Base-by-base conservation (phyloP, 2,888 invertebrate species). In the Drosophila maculinotata region DNA sequence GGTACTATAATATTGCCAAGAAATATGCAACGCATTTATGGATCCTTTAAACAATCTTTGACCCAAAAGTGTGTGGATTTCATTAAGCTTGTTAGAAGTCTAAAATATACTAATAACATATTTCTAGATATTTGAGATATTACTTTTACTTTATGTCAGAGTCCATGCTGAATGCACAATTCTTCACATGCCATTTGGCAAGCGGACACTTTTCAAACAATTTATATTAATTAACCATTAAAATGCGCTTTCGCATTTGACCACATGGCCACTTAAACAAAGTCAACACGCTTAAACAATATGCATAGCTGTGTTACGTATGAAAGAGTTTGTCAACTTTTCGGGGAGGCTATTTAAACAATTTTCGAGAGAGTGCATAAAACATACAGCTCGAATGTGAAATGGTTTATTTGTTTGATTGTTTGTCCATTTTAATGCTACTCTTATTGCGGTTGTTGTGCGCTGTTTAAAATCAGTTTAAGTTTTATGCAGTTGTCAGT, bases 401-500 rank as follows among this genome's bases (percentile, higher is more conserved):
- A 58, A 38, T 57, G 47, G 20, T 44, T 44, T 52, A 44, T 60
- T 72, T 71, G 56, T 36, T 67, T 54, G 56, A 28, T 42, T 64
- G 58, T 69, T 67, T 82, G 69, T 62, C 63, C 67, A 65, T 75
- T 70, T 78, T 45, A 79, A 82, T 81, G 66, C 75, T 41, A 69
- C 57, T 60, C 59, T 60, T 52, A 58, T 69, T 81, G 74, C 69
- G 85, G 82, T 65, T 42, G 63, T 44, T 59, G 66, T 72, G 70
- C 77, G 56, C 70, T 76, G 60, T 69, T 82, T 76, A 59, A 86
- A 81, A 81, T 86, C 81, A 62, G 86, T 80, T 81, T 67, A 86
- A 79, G 74, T 73, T 66, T 72, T 78, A 53, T 65, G 58, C 83
- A 72, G 73, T 70, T 71, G 67, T 63, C 71, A 80, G 84, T 70